Evolutionary conservation across 2,113 vertebrate genomes (phyloP).

Genomic region (Alethe castanea): DNA sequence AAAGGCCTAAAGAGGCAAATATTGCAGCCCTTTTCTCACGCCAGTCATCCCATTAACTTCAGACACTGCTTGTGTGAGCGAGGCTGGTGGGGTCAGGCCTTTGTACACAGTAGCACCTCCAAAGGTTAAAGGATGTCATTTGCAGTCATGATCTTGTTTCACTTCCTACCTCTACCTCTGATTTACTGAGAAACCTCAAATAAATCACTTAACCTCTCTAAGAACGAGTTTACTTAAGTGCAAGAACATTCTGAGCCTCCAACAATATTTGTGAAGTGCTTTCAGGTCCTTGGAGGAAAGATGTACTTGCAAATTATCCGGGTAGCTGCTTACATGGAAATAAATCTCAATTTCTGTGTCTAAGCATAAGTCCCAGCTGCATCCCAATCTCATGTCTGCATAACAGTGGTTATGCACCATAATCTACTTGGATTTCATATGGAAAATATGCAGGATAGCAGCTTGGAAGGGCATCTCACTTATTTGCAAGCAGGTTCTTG

Average conservation of each 20-base stretch:
- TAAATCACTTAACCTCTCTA: constrained; percentile 53
- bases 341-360: neutral
- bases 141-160: constrained; percentile 24
- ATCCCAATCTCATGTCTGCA: neutral
- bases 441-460: neutral
- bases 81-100: neutral
- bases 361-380: neutral
- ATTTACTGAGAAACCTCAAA: constrained; percentile 35
- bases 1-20: neutral
- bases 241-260: neutral
- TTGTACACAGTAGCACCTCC: constrained; percentile 18
- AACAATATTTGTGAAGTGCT: neutral
- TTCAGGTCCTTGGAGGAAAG: constrained; percentile 6
- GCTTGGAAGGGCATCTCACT: neutral
- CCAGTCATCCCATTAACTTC: neutral
- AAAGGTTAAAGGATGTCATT: constrained; percentile 37
- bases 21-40: neutral
- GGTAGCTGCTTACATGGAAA: neutral
- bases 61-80: neutral
- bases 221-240: constrained; percentile 24
- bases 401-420: neutral
- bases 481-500: neutral
- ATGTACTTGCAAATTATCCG: neutral
- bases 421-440: neutral
- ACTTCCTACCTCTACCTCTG: constrained; percentile 42